Evolutionary conservation across 2,888 invertebrate species (phyloP), one percentile per base, ranked within the genome.

Genomic region (Agrochola litura): DNA sequence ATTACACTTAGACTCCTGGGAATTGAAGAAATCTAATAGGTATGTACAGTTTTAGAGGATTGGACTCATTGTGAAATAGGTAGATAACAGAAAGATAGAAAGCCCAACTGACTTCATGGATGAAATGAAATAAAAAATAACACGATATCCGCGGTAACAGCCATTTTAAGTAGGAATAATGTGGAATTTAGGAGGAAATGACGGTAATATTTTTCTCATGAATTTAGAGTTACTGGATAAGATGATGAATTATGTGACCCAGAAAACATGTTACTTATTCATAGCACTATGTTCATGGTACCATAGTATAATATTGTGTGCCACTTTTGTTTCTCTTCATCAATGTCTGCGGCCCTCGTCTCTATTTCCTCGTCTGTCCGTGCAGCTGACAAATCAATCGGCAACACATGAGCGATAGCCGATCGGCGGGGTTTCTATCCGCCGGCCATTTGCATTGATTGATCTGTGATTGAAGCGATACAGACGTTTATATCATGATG

Each of bases 331-430:
- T 76, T 69, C 52, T 68, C 43, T 58, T 54, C 52, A 68, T 83
- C 64, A 65, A 65, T 64, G 66, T 67, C 25, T 41, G 67, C 8
- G 22, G 43, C 6, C 54, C 54, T 66, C 43, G 68, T 69, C 52
- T 77, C 63, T 58, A 76, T 69, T 83, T 83, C 81, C 52, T 69
- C 56, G 60, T 64, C 63, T 58, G 73, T 71, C 81, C 6, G 56
- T 25, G 22, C 25, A 56, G n/a, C 83, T 84, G 84, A 84, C 84
- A 84, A 84, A 84, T 84, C 83, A 84, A 84, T 84, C 81, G 72
- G 19, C 60, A 43, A 37, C 76, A 52, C 75, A 67, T 77, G 81
- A 84, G 72, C 67, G 83, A 84, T 84, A 64, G 77, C 60, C 77
- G 77, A 64, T 77, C 83, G 52, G 52, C 74, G 49, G 49, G 66